Percentiles rank a stretch among this genome's conserved stretches.
phyloP scores from a whole-genome alignment of 2,888 invertebrate species.

The Beris morrisii region DNA sequence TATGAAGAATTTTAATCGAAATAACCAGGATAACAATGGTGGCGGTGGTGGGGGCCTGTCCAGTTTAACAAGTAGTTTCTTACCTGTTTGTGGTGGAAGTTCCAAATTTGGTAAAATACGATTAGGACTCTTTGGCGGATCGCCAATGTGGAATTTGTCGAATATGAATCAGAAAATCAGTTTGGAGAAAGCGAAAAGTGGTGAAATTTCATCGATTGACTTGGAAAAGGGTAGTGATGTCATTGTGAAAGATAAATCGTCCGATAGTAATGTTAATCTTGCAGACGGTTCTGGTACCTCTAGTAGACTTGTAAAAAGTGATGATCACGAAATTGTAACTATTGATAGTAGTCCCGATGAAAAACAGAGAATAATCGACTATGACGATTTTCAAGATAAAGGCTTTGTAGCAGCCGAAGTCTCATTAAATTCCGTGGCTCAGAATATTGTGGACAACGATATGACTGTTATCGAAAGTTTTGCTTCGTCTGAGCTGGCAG shows the following conservation, averaged over 20 bases:
- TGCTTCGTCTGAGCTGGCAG: constrained; percentile 59
- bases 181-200: constrained; percentile 15
- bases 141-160: constrained; percentile 64
- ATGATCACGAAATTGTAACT: constrained; percentile 43
- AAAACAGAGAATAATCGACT: constrained; percentile 60
- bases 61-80: constrained; percentile 26
- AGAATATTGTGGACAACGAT: constrained; percentile 61
- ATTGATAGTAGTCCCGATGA: constrained; percentile 54
- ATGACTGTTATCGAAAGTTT: constrained; percentile 61
- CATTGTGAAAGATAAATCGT: constrained; percentile 7
- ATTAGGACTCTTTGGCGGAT: constrained; percentile 66
- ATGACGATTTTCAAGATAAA: constrained; percentile 63
- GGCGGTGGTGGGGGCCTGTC: constrained; percentile 57
- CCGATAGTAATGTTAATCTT: neutral
- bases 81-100: constrained; percentile 52
- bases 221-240: constrained; percentile 10
- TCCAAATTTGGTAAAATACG: constrained; percentile 63
- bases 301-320: constrained; percentile 12
- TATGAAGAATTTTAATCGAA: constrained; percentile 39
- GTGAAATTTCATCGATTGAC: constrained; percentile 11
- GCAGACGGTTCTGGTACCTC: neutral
- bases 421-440: constrained; percentile 62
- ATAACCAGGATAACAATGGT: constrained; percentile 37
- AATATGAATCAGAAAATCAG: constrained; percentile 37
- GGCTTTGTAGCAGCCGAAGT: constrained; percentile 63